Percentiles rank a stretch among this genome's conserved stretches.
phyloP scores from a whole-genome alignment of 2,113 vertebrate species.

The Plestiodon gilberti region DNA sequence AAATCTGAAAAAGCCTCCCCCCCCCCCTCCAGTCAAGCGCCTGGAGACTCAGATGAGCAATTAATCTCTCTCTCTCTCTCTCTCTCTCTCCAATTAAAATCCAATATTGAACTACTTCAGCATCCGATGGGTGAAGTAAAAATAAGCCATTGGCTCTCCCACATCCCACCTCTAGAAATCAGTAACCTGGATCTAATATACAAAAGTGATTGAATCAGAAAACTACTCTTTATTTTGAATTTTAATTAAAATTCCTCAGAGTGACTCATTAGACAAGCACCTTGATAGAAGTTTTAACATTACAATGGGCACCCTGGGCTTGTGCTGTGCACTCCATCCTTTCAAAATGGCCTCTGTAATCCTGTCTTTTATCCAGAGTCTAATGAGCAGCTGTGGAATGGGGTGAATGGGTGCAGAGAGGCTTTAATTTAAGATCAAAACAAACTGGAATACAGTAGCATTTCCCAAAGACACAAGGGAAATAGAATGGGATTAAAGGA shows the following conservation, averaged over 20 bases:
- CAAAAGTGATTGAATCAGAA: not conserved
- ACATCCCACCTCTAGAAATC: not conserved
- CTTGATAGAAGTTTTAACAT: not conserved
- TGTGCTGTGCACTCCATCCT: accelerated
- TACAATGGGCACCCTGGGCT: not conserved
- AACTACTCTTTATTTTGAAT: not conserved
- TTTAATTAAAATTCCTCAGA: not conserved
- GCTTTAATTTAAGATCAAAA: slow-evolving; percentile 18
- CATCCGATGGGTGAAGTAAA: not conserved
- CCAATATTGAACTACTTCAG: not conserved
- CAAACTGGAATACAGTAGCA: not conserved
- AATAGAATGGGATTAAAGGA: not conserved
- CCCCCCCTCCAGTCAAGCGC: not conserved
- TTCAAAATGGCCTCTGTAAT: slow-evolving; percentile 3
- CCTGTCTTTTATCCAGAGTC: accelerated
- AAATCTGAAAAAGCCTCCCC: not conserved
- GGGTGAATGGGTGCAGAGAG: not conserved
- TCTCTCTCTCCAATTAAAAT: not conserved
- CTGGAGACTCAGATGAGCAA: not conserved
- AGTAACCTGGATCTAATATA: not conserved
- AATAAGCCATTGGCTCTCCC: not conserved
- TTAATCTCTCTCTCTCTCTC: not conserved
- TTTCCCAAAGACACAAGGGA: not conserved
- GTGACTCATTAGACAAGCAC: not conserved
- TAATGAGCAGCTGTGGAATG: not conserved